Conservation (phyloP, 1,140 invertebrate genomes). For the Lepidotrigona ventralis region DNA sequence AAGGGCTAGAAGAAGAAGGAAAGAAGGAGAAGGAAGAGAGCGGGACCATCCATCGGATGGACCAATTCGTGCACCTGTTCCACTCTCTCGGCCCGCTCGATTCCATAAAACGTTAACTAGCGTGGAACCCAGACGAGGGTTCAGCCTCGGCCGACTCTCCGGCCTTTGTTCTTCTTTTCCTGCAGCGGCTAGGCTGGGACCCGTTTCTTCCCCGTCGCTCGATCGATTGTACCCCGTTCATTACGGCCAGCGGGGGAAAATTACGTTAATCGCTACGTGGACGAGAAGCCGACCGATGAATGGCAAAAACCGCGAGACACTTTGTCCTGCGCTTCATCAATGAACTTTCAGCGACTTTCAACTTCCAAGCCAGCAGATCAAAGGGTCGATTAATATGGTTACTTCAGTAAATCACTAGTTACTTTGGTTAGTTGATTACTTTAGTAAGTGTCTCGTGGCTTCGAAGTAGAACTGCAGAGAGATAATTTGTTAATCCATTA, state of each 20-base stretch:
- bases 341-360: not conserved
- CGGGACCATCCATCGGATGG: slow-evolving; percentile 34
- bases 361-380: too few relatives aligned
- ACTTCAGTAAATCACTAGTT: not conserved
- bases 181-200: not conserved
- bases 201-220: not conserved
- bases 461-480: too few relatives aligned
- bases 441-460: too few relatives aligned
- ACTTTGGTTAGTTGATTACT: too few relatives aligned
- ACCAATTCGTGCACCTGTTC: slow-evolving; percentile 64
- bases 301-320: not conserved
- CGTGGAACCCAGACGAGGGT: slow-evolving; percentile 42
- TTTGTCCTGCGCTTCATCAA: not conserved
- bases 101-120: slow-evolving; percentile 52
- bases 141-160: slow-evolving; percentile 8
- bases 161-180: slow-evolving; percentile 54
- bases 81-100: slow-evolving; percentile 30
- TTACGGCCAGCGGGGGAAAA: not conserved
- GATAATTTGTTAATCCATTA: too few relatives aligned
- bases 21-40: slow-evolving; percentile 15
- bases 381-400: not conserved
- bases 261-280: slow-evolving; percentile 10
- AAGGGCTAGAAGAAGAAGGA: slow-evolving; percentile 37
- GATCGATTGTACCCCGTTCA: slow-evolving; percentile 24
- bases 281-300: not conserved